Conservation (phyloP, 2,113 vertebrate species). For the Arvicanthis niloticus region DNA sequence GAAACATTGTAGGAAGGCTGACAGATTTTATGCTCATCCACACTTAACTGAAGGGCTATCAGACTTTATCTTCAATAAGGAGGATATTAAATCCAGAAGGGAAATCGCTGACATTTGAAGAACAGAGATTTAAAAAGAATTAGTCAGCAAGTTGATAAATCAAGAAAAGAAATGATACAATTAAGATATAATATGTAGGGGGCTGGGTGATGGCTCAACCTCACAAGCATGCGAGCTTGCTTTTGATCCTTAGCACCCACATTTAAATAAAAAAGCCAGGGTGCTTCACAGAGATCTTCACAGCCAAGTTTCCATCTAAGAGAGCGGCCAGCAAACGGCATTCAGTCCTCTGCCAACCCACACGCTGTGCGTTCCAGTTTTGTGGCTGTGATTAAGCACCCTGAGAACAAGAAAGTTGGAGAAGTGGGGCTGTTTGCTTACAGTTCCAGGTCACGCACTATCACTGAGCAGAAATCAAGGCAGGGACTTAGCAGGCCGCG, state of each 20-base stretch:
- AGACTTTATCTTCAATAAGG: background rate
- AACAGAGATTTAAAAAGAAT: conserved; percentile 17
- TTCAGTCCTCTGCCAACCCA: background rate
- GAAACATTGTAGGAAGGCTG: background rate
- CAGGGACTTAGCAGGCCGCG: background rate
- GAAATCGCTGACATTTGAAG: background rate
- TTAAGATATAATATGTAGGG: background rate
- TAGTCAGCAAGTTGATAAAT: background rate
- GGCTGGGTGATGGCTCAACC: background rate
- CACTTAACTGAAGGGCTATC: background rate
- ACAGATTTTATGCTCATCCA: background rate
- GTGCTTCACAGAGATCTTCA: background rate
- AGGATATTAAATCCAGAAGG: conserved; percentile 14
- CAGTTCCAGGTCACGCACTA: background rate
- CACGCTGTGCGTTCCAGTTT: too few relatives aligned
- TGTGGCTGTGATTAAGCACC: background rate
- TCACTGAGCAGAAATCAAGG: background rate
- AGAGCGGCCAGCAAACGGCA: background rate
- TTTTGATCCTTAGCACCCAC: background rate
- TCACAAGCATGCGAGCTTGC: background rate
- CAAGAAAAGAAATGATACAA: background rate
- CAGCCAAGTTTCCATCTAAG: background rate
- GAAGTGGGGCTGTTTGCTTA: too few relatives aligned
- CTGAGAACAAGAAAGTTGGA: background rate
- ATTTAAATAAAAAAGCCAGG: background rate